Conservation (phyloP, 2,888 invertebrate species). For the Nasonia oneida region DNA sequence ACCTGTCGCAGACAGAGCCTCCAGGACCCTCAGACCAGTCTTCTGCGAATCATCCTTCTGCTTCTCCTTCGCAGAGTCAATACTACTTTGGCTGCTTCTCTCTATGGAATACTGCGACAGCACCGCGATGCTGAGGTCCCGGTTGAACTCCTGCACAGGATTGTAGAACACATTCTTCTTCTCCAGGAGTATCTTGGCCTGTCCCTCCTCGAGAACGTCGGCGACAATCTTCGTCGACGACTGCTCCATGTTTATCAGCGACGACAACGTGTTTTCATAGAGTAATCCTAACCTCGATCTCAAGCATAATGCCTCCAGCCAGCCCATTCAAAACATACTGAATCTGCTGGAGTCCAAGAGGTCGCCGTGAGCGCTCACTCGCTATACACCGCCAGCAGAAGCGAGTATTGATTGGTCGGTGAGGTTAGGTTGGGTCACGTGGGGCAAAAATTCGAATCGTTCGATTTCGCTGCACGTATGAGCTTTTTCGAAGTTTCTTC, state of each 20-base stretch:
- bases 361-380: neutral
- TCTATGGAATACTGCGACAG: constrained; percentile 85
- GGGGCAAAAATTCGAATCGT: constrained; percentile 14
- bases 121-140: constrained; percentile 93
- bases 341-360: neutral
- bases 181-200: constrained; percentile 87
- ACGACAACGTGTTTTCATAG: neutral
- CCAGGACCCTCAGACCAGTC: constrained; percentile 86
- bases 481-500: neutral
- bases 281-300: constrained; percentile 38
- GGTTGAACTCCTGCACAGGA: constrained; percentile 98
- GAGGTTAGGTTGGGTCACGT: constrained; percentile 41
- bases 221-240: neutral
- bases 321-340: neutral
- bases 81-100: constrained; percentile 65
- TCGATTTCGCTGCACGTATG: neutral
- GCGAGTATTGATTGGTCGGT: constrained; percentile 47
- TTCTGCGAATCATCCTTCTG: constrained; percentile 74
- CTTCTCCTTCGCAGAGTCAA: neutral
- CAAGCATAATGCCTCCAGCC: neutral
- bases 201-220: constrained; percentile 83
- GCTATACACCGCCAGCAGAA: neutral
- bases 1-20: constrained; percentile 97
- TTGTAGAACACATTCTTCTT: constrained; percentile 96
- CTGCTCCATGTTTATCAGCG: constrained; percentile 44